Evolutionary conservation across 2,888 invertebrate genomes (phyloP).

Genomic region (Mythimna lalbum): DNA sequence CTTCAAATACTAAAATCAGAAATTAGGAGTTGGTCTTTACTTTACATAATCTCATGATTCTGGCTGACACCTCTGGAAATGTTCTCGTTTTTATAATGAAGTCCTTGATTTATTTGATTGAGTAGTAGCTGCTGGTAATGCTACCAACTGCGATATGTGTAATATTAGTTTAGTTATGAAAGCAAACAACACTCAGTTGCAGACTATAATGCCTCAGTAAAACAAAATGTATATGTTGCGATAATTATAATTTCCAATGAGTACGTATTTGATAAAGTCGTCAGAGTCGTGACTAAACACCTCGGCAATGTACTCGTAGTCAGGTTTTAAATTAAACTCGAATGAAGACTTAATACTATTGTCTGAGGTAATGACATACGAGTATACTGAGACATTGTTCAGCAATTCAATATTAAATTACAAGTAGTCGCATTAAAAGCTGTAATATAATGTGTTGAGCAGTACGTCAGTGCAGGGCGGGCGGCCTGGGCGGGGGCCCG

Average conservation of each 20-base stretch:
- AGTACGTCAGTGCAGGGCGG: conserved; percentile 57
- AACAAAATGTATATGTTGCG: not conserved
- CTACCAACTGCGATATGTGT: no score
- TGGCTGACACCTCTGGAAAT: no score
- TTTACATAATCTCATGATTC: not conserved
- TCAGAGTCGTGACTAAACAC: not conserved
- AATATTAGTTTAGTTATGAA: no score
- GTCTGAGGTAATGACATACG: not conserved
- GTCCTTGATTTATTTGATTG: no score
- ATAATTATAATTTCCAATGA: not conserved
- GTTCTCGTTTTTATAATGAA: not conserved
- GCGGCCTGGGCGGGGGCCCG: conserved; percentile 53
- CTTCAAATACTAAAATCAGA: no score
- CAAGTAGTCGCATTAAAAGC: conserved; percentile 33
- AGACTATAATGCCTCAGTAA: not conserved
- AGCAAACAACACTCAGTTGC: not conserved
- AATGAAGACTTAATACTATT: not conserved
- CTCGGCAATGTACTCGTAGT: not conserved
- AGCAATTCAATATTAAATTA: conserved; percentile 26
- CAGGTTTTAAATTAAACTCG: not conserved
- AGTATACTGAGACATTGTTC: conserved; percentile 15
- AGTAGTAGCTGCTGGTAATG: no score
- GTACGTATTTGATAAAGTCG: not conserved
- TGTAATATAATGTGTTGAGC: conserved; percentile 48
- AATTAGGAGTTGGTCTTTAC: no score